A percentile compares a stretch with the other conserved stretches of the same genome.
Conservation (phyloP, 1,140 invertebrate species). For the Drosophila asahinai region DNA sequence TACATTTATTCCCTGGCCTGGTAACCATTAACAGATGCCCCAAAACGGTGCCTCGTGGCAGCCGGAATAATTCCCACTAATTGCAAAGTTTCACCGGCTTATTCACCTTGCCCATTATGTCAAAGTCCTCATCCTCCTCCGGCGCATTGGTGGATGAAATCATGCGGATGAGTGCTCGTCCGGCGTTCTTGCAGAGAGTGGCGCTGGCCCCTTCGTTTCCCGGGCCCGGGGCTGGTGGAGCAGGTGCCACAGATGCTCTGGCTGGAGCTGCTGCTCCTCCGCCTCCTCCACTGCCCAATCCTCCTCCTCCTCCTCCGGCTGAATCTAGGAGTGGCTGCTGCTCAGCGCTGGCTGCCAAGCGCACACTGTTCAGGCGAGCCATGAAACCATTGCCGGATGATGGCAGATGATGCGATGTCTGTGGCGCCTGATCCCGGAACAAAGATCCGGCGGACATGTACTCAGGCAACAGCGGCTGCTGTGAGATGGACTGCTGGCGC, state of each 20-base stretch:
- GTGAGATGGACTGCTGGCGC: constrained; percentile 72
- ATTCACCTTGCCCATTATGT: constrained; percentile 83
- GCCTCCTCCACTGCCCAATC: constrained; percentile 3
- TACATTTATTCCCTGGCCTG: neutral
- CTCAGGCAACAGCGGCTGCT: constrained; percentile 68
- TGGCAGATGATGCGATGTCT: constrained; percentile 40
- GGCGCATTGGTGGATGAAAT: constrained; percentile 63
- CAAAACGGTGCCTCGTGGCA: neutral
- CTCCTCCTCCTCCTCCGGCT: constrained; percentile 36
- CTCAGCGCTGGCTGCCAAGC: constrained; percentile 43
- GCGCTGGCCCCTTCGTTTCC: constrained; percentile 58
- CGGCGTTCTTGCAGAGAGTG: constrained; percentile 69
- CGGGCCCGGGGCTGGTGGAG: constrained; percentile 34
- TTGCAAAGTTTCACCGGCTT: constrained; percentile 8
- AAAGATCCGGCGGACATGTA: constrained; percentile 62
- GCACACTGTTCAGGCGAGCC: constrained; percentile 57
- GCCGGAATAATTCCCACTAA: constrained; percentile 14
- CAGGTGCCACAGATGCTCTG: constrained; percentile 19
- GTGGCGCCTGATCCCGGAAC: constrained; percentile 61
- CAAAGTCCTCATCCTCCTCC: constrained; percentile 77
- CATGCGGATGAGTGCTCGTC: constrained; percentile 80
- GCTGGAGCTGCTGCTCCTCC: constrained; percentile 16
- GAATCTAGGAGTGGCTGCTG: constrained; percentile 68
- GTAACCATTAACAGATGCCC: constrained; percentile 8
- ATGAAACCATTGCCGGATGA: constrained; percentile 66